phyloP scores from a whole-genome alignment of 2,797 vertebrate genomes.

The Enteromius radiatus region DNA sequence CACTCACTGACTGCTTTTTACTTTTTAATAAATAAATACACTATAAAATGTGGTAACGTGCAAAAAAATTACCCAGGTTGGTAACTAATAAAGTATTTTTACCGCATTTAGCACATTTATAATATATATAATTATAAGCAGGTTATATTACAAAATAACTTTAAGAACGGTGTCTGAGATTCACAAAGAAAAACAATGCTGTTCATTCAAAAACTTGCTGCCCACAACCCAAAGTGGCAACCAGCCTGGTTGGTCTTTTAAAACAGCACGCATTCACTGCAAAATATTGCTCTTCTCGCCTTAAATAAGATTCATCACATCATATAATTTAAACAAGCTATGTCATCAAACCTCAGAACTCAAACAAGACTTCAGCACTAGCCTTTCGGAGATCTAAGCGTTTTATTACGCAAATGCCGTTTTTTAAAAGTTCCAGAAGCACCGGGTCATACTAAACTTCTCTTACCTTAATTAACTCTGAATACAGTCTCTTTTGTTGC shows the following conservation, averaged over 20 bases:
- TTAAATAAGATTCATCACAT: not conserved
- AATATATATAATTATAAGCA: too few species aligned
- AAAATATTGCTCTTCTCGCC: not conserved
- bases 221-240: not conserved
- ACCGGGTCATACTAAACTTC: conserved; percentile 24
- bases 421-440: not conserved
- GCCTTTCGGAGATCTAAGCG: not conserved
- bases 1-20: not conserved
- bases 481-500: conserved; percentile 68
- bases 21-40: not conserved
- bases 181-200: not conserved
- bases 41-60: not conserved
- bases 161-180: not conserved
- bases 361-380: not conserved
- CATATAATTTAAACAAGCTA: not conserved
- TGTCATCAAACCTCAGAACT: not conserved
- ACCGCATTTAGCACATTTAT: not conserved
- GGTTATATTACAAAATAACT: not conserved
- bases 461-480: conserved; percentile 75
- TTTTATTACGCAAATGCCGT: not conserved
- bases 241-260: not conserved
- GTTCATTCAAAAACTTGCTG: not conserved
- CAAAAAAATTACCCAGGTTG: not conserved
- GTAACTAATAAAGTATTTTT: not conserved
- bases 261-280: not conserved